Evolutionary conservation across 1,140 invertebrate species (phyloP), one percentile per base, ranked within the genome.

Genomic region (Odontomachus brunneus): DNA sequence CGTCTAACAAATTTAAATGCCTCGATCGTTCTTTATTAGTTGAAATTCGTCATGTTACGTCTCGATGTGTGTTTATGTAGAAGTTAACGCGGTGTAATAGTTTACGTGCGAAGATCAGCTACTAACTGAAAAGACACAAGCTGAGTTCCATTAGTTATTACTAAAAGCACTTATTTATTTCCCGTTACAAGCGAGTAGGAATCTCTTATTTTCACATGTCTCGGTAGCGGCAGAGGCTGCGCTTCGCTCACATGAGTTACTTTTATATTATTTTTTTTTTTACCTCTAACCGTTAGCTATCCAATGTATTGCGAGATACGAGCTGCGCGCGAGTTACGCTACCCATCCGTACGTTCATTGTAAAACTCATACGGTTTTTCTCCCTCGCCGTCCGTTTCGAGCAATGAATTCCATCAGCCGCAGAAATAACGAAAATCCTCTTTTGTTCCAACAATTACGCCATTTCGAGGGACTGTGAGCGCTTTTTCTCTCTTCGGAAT

Each of bases 381-480:
- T n/a, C 60, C 29, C 15, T 65, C 19, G 59, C 48, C n/a, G 33
- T 57, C 2, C n/a, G 51, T 22, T 80, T 71, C 33, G 22, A 80
- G 53, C 57, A 80, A 71, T 71, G 65, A 71, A 48, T 69, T 69
- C 9, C 12, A 80, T 80, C 38, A 29, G 75, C 22, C 22, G 22
- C 14, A 51, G 33, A 71, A 80, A 66, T 76, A 66, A 55, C 29
- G 12, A 53, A 66, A 78, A 26, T 44, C n/a, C 51, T 14, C 5
- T 69, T 69, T 78, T 12, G 33, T 69, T 44, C 17, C 53, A 48
- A 71, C 65, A 71, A 80, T 80, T 80, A 80, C 51, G 49, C 29
- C n/a, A 12, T 57, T 38, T 38, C 49, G 17, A 69, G 65, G 57
- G 44, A 71, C 22, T 11, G 22, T 65, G 49, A 19, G 26, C 15